Evolutionary conservation across 2,797 vertebrate genomes (phyloP), one percentile per base, ranked within the genome.

Genomic region (Ptychobarbus kaznakovi): DNA sequence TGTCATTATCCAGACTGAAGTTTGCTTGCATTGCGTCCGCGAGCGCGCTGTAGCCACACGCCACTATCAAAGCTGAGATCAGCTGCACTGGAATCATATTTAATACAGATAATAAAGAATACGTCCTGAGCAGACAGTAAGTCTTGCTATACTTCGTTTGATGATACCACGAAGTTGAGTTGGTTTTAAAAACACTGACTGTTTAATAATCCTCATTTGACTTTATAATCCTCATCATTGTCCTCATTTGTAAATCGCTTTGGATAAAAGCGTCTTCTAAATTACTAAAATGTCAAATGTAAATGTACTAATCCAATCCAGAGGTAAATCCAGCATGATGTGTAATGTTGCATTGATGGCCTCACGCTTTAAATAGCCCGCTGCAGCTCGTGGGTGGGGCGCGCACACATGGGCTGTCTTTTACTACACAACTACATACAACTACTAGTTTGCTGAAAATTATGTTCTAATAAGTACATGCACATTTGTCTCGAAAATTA

Each of bases 1-100:
- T 95, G 85, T 97, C 97, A 93, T 95, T 96, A 93, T 97, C 97
- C 93, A 95, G 79, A 68, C 96, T 94, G 91, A 96, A 96, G 93
- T 98, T 97, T 86, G 96, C 96, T 88, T 95, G 94, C 83, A 95
- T 90, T 80, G 95, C 92, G 88, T 95, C 95, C 68, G 96, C 91
- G 91, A 95, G 82, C 78, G 92, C 92, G 81, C 94, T 93, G 91
- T 91, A 95, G 86, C 89, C 90, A 92, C 96, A 96, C 3, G 78
- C 86, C 78, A 93, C 61, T 2, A 94, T 22, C 35, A 72, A 40
- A 46, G 68, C 61, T 44, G 51, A 20, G 22, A 80, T 28, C 69
- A 80, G 66, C 53, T 38, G 49, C 49, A 44, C 46, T 32, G 38
- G n/a, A 63, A 56, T 28, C 84, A 80, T 85, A 15, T 74, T 85